Percentiles rank a stretch among this genome's conserved stretches.
Evolutionary conservation across 1,140 invertebrate genomes (phyloP).

Genomic region (Oreohelix idahoensis): DNA sequence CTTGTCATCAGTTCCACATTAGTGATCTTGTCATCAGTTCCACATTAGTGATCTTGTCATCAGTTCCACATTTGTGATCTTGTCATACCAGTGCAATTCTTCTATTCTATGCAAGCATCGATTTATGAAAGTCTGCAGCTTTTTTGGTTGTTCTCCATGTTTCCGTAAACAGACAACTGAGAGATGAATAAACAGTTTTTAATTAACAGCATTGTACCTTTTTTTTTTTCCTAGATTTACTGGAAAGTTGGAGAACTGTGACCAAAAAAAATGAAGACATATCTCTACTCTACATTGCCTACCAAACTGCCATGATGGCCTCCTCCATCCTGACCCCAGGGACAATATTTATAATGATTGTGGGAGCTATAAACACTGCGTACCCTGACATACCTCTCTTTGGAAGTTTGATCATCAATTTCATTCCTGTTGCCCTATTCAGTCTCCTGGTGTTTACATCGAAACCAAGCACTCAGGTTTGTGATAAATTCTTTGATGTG

Average conservation of each 20-base stretch:
- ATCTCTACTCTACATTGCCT: conserved; percentile 76
- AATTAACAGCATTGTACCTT: conserved; percentile 50
- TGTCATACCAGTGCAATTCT: too few relatives aligned
- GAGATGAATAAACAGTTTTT: too few relatives aligned
- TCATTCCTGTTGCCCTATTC: conserved; percentile 75
- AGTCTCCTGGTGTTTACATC: conserved; percentile 74
- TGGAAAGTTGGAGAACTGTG: conserved; percentile 75
- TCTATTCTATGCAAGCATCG: too few relatives aligned
- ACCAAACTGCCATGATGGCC: conserved; percentile 71
- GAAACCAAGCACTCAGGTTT: conserved; percentile 74
- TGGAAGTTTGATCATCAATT: conserved; percentile 73
- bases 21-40: too few relatives aligned
- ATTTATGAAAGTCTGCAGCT: too few relatives aligned
- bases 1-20: too few relatives aligned
- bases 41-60: too few relatives aligned
- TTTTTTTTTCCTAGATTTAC: conserved; percentile 59
- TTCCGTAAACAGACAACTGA: too few relatives aligned
- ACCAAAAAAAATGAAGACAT: conserved; percentile 78
- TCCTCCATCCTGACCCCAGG: conserved; percentile 76
- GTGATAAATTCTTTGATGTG: too few relatives aligned
- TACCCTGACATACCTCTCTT: conserved; percentile 72
- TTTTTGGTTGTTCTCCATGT: too few relatives aligned
- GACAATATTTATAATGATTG: conserved; percentile 79
- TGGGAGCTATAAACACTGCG: conserved; percentile 78
- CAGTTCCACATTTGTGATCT: too few relatives aligned